Evolutionary conservation across 1,140 invertebrate genomes (phyloP).

Genomic region (Acromyrmex charruanus): DNA sequence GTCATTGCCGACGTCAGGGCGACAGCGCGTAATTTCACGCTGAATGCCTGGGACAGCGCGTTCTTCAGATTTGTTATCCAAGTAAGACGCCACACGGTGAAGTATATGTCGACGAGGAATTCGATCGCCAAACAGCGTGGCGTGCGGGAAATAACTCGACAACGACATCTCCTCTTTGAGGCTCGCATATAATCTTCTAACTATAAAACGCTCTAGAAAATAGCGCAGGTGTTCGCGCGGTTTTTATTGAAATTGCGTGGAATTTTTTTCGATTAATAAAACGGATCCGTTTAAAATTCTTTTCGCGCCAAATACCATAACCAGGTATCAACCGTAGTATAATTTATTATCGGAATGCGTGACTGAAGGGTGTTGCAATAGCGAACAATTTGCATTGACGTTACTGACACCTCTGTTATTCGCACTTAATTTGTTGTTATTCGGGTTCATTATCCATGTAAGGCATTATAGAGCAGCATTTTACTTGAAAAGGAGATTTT

Average conservation of each 20-base stretch:
- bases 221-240: not conserved
- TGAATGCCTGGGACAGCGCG: conserved; percentile 42
- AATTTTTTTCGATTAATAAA: not conserved
- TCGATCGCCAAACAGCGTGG: conserved; percentile 45
- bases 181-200: not conserved
- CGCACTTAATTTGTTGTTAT: conserved; percentile 12
- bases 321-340: not conserved
- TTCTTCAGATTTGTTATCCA: conserved; percentile 55
- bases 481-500: not conserved
- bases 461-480: not conserved
- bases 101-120: conserved; percentile 20
- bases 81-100: conserved; percentile 44
- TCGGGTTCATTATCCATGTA: not conserved
- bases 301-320: not conserved
- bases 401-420: not conserved
- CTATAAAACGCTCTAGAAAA: not conserved
- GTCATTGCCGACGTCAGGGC: conserved; percentile 26
- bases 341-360: conserved; percentile 28
- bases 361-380: conserved; percentile 1
- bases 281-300: not conserved
- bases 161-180: not conserved
- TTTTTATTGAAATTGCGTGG: not conserved
- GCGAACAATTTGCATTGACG: conserved; percentile 12
- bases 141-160: conserved; percentile 19
- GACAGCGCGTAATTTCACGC: conserved; percentile 26